Evolutionary conservation across 35 echinoderm and acorn worm genomes (phyloP).

Genomic region (Apostichopus californicus): DNA sequence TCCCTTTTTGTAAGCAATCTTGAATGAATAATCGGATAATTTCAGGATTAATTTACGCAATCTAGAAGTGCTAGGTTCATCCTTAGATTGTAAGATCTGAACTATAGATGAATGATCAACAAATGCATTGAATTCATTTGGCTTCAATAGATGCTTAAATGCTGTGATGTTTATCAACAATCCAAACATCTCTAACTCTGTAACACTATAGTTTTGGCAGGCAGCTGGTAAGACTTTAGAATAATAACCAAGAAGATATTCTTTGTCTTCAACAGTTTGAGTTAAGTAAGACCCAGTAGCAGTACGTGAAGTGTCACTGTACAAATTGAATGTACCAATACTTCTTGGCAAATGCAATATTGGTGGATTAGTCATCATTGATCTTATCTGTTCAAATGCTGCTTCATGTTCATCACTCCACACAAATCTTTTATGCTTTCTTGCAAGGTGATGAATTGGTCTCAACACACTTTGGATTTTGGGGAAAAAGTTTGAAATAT

Average conservation of each 20-base stretch:
- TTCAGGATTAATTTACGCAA: background rate
- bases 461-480: slow-evolving; percentile 31
- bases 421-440: slow-evolving; percentile 18
- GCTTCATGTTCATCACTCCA: slow-evolving; percentile 32
- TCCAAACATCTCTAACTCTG: slow-evolving; percentile 54
- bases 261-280: slow-evolving; percentile 43
- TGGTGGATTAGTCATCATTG: slow-evolving; percentile 32
- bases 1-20: slow-evolving; percentile 67
- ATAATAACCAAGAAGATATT: background rate
- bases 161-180: slow-evolving; percentile 49
- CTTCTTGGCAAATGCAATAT: background rate
- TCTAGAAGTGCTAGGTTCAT: slow-evolving; percentile 16
- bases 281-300: slow-evolving; percentile 57
- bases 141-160: slow-evolving; percentile 61
- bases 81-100: slow-evolving; percentile 55
- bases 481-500: background rate
- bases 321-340: slow-evolving; percentile 29
- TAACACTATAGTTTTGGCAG: too few relatives aligned
- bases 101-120: slow-evolving; percentile 58
- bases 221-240: too few relatives aligned
- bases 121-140: slow-evolving; percentile 57
- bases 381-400: slow-evolving; percentile 43
- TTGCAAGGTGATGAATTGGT: slow-evolving; percentile 4
- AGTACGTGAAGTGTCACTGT: slow-evolving; percentile 48
- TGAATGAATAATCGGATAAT: slow-evolving; percentile 42